A percentile compares a stretch with the other conserved stretches of the same genome.
Evolutionary conservation across 2,797 vertebrate species (phyloP).

Genomic region (Lagodon rhomboides): DNA sequence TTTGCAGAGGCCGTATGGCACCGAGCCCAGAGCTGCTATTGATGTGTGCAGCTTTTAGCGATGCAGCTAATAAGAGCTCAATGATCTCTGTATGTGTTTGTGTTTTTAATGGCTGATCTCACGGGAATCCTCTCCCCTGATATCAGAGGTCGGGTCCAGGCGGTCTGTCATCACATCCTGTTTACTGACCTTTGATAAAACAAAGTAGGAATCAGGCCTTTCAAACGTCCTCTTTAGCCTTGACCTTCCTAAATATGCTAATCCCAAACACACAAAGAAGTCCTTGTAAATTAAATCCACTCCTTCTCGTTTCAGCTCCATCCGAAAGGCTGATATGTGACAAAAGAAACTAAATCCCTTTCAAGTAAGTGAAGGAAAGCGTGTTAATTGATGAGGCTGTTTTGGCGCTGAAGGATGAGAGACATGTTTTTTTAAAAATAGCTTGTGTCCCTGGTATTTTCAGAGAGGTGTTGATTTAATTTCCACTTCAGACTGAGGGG

Average conservation of each 20-base stretch:
- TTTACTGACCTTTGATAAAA: constrained; percentile 51
- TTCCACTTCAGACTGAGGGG: not conserved
- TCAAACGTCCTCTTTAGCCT: constrained; percentile 32
- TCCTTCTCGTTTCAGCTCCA: constrained; percentile 44
- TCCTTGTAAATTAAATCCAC: constrained; percentile 56
- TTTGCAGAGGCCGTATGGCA: constrained; percentile 26
- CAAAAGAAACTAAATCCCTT: constrained; percentile 60
- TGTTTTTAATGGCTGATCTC: not conserved
- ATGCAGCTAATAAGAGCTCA: constrained; percentile 23
- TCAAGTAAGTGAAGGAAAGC: constrained; percentile 55
- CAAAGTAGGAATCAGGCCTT: constrained; percentile 38
- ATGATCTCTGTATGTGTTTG: constrained; percentile 2
- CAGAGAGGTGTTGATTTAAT: constrained; percentile 15
- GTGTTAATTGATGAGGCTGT: constrained; percentile 58
- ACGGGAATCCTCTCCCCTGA: constrained; percentile 28
- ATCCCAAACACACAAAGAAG: constrained; percentile 65
- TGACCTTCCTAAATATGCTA: constrained; percentile 63
- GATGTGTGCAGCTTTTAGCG: constrained; percentile 26
- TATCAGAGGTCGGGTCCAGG: constrained; percentile 34
- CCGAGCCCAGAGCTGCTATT: constrained; percentile 39
- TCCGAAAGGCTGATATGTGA: constrained; percentile 50
- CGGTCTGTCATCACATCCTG: constrained; percentile 45
- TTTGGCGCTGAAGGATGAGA: constrained; percentile 30
- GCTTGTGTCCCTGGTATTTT: constrained; percentile 27
- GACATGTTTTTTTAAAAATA: constrained; percentile 6